Percentiles rank a stretch among this genome's conserved stretches.
Conservation (phyloP, 2,797 vertebrate species). For the Cossypha polioptera region DNA sequence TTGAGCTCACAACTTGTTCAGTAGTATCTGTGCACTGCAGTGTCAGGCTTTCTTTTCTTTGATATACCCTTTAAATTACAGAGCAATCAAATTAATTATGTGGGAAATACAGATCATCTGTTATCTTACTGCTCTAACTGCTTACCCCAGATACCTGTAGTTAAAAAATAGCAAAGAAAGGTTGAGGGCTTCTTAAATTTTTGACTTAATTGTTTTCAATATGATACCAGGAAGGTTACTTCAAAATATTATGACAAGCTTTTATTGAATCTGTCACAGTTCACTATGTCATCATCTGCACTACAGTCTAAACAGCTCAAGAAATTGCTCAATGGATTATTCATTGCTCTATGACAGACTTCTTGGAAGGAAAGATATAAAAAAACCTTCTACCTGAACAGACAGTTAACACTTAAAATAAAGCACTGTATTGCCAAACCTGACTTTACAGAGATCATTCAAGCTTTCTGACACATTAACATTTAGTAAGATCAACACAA, state of each 20-base stretch:
- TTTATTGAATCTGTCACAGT: not conserved
- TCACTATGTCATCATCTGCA: not conserved
- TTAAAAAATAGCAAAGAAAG: not conserved
- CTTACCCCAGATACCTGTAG: not conserved
- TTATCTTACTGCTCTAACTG: not conserved
- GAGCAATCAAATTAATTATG: conserved; percentile 8
- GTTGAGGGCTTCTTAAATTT: not conserved
- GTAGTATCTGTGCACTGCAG: not conserved
- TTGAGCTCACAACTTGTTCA: not conserved
- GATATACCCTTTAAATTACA: conserved; percentile 16
- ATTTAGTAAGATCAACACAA: not conserved
- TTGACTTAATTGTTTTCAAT: not conserved
- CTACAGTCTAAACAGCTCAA: not conserved
- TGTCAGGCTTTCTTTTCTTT: conserved; percentile 7
- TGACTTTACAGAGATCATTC: not conserved
- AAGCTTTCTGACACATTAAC: not conserved
- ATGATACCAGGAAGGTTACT: not conserved
- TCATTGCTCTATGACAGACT: not conserved
- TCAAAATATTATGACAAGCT: not conserved
- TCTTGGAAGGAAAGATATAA: not conserved
- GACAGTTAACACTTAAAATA: not conserved
- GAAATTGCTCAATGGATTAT: conserved; percentile 37
- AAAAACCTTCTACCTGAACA: not conserved
- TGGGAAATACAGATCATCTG: not conserved
- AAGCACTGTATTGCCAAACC: not conserved